These are phyloP conservation scores for Chloroclystis v-ata DNA, from an alignment of 2,888 invertebrate species.

Conservation along the genomic window DNA sequence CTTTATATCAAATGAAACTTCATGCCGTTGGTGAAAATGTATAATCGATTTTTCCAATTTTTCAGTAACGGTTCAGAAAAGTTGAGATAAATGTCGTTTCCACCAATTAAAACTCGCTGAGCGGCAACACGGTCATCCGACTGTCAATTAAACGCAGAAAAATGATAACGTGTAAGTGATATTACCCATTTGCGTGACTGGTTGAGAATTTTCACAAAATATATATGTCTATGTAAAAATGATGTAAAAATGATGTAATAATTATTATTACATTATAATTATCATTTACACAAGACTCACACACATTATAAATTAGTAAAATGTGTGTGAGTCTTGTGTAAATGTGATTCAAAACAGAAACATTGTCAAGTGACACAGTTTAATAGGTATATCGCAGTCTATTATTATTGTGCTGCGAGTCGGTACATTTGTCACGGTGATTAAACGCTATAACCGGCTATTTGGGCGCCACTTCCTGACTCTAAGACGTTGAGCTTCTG, in stretches of 20 bases:
- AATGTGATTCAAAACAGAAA: no score
- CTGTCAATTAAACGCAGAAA: constrained; percentile 5
- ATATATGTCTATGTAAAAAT: no score
- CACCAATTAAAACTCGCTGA: constrained; percentile 3
- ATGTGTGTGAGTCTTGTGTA: no score
- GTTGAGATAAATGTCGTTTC: background rate
- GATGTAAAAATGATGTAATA: no score
- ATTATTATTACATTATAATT: no score
- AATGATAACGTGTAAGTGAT: constrained; percentile 7
- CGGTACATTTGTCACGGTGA: constrained; percentile 55
- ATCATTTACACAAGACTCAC: no score
- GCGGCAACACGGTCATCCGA: background rate
- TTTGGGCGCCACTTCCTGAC: constrained; percentile 27
- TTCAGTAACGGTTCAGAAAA: background rate
- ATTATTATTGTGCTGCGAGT: background rate
- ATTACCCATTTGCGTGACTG: background rate
- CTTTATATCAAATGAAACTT: no score
- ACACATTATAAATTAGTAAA: no score
- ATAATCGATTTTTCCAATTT: no score
- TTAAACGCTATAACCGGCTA: constrained; percentile 52
- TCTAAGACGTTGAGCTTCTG: background rate
- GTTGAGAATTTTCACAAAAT: no score
- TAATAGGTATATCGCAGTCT: background rate
- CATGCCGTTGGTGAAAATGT: no score
- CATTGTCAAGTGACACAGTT: background rate